These are phyloP conservation scores for Margarornis squamiger DNA, from an alignment of 2,797 vertebrate genomes.

Conservation along the genomic window DNA sequence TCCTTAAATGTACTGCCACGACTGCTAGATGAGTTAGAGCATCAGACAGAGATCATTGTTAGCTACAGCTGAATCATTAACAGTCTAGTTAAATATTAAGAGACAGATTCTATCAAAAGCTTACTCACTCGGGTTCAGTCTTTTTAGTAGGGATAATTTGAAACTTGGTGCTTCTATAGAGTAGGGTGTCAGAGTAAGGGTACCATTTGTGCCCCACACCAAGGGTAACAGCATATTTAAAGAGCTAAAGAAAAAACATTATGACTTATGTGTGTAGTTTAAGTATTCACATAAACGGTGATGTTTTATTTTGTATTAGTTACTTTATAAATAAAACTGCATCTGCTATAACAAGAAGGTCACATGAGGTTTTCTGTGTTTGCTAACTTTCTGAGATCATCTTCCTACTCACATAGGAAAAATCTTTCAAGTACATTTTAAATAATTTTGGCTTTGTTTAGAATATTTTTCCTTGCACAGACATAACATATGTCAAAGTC, in stretches of 20 bases:
- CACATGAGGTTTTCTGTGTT: background rate
- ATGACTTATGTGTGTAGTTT: background rate
- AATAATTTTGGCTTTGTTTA: background rate
- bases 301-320: background rate
- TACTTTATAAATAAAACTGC: background rate
- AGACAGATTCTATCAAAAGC: background rate
- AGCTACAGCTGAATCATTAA: background rate
- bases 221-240: background rate
- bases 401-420: background rate
- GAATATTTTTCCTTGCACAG: background rate
- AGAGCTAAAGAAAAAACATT: background rate
- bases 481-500: background rate
- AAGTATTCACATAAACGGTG: background rate
- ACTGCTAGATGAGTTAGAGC: background rate
- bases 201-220: background rate
- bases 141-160: background rate
- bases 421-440: background rate
- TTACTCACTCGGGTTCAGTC: background rate
- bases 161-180: background rate
- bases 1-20: background rate
- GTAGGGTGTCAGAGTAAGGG: background rate
- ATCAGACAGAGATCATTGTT: background rate
- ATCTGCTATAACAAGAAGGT: background rate
- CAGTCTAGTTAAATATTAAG: background rate
- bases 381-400: background rate